Conservation (phyloP, 2,797 vertebrate species). For the Corythornis leucogaster region DNA sequence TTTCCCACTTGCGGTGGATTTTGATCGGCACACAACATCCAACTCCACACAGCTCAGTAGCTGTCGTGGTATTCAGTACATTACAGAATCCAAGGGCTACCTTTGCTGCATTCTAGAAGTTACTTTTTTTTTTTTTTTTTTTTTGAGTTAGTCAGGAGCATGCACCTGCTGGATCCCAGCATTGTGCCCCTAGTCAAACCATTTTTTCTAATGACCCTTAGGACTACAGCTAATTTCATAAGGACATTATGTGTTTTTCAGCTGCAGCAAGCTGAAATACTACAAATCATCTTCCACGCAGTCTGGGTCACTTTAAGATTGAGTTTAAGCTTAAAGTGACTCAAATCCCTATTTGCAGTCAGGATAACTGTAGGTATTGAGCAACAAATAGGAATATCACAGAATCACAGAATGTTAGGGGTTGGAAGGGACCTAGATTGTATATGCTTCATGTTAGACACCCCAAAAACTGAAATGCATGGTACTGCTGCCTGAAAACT, state of each 20-base stretch:
- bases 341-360: background rate
- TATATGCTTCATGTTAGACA: background rate
- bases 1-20: background rate
- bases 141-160: background rate
- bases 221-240: background rate
- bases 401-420: too few relatives aligned
- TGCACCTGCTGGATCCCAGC: background rate
- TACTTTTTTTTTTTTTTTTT: background rate
- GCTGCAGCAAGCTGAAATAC: background rate
- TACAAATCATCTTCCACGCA: background rate
- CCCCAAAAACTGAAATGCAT: background rate
- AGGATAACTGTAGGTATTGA: background rate
- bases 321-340: background rate
- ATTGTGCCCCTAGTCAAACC: background rate
- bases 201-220: background rate
- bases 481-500: background rate
- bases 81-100: background rate
- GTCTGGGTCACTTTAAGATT: background rate
- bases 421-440: background rate
- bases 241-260: background rate
- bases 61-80: background rate
- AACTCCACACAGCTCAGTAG: background rate
- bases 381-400: background rate
- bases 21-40: background rate
- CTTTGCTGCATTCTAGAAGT: background rate